Evolutionary conservation across 2,797 vertebrate species (phyloP), one percentile per base, ranked within the genome.

Genomic region (Galago senegalensis): DNA sequence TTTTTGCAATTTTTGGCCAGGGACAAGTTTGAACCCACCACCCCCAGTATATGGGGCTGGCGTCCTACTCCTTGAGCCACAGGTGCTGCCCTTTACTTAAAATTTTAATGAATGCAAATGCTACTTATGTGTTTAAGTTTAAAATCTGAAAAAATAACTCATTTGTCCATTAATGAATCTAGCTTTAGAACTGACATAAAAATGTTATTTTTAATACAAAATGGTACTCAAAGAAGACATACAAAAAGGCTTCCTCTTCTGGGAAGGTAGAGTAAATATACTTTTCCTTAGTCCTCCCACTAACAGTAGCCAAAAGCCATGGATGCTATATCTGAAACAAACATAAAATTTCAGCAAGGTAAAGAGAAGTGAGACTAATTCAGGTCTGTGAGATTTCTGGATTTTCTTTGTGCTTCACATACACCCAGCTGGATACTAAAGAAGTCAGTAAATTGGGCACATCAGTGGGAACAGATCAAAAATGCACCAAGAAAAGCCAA

Each of bases 21-120:
- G 40, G 40, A 7, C 10, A 11, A 46, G 46, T 46, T 46, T 11
- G 46, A 46, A 46, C 46, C 46, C 2, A 5, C 46, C 11, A 46
- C 46, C 46, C 11, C 46, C 12, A 2, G 2, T 49, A 49, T 49
- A 49, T 49, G 46, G 40, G 46, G 46, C 46, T 12, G 12, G 46
- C 12, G 12, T 12, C 46, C 12, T 49, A 49, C 46, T 49, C 10
- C 46, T 49, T 49, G 46, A 49, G 12, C 46, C 46, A 49, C 46
- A 49, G 46, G 46, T 2, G 12, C 46, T 7, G 12, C 46, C 10
- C 46, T 49, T 49, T 49, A 49, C 14, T 97, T 96, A 93, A 96
- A 97, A 97, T 93, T 96, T 97, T 97, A 97, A 97, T 96, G 93
- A 98, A 96, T 79, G 75, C 65, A 72, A 96, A 94, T 96, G 90